These are phyloP conservation scores for Epizoanthus fatuus DNA, from an alignment of 92 coral and sea anemone species.

Conservation along the genomic window DNA sequence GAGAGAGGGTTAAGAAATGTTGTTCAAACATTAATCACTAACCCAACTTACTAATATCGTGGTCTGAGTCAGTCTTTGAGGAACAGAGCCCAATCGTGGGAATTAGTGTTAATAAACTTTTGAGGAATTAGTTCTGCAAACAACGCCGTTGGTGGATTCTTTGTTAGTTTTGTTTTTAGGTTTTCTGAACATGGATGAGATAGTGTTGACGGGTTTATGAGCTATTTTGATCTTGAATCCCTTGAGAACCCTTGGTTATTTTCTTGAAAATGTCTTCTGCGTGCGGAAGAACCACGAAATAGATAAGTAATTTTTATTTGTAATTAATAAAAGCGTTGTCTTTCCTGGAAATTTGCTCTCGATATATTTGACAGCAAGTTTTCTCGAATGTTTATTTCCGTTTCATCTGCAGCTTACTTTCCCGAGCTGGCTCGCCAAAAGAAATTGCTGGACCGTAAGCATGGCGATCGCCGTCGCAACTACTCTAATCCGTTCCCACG, in stretches of 20 bases:
- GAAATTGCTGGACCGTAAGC: constrained; percentile 84
- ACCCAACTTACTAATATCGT: too few species aligned
- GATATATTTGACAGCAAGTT: background rate
- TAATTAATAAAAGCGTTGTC: background rate
- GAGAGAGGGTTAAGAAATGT: too few species aligned
- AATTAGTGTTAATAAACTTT: background rate
- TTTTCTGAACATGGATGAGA: background rate
- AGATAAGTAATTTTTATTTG: background rate
- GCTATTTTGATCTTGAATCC: too few species aligned
- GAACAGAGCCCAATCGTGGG: too few species aligned
- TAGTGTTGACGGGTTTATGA: too few species aligned
- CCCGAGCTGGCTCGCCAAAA: constrained; percentile 98
- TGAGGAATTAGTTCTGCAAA: background rate
- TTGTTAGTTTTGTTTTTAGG: background rate
- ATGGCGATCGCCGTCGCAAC: constrained; percentile 76
- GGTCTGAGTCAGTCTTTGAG: too few species aligned
- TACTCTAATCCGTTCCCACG: constrained; percentile 71
- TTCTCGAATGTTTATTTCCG: background rate
- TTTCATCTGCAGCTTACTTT: constrained; percentile 78
- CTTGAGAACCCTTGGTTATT: too few species aligned
- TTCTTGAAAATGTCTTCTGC: too few species aligned
- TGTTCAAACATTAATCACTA: too few species aligned
- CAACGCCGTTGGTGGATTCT: background rate
- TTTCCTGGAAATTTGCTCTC: background rate
- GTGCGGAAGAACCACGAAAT: too few species aligned